Percentiles rank a stretch among this genome's conserved stretches.
Evolutionary conservation across 2,888 invertebrate species (phyloP).

Genomic region (Drosophila pseudotalamancana): DNA sequence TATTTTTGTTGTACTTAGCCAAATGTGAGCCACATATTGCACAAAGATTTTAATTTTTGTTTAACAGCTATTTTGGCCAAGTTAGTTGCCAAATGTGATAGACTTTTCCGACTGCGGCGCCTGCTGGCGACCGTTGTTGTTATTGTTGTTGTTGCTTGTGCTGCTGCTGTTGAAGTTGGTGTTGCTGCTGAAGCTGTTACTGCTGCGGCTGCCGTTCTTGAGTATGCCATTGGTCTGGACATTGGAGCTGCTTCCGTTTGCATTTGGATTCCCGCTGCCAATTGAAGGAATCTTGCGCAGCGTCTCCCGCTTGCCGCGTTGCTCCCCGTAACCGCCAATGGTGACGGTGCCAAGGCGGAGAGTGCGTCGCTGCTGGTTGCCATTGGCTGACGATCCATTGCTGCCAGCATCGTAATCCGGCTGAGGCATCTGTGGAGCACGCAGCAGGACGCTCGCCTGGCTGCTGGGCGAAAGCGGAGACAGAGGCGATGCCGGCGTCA

Average conservation of each 20-base stretch:
- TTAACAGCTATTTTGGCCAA: conserved; percentile 8
- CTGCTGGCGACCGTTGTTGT: conserved; percentile 40
- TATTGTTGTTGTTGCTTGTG: conserved; percentile 45
- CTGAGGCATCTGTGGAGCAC: conserved; percentile 75
- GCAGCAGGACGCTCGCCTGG: conserved; percentile 58
- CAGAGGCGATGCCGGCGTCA: conserved; percentile 1
- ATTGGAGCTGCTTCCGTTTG: conserved; percentile 81
- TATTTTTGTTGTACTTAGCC: conserved; percentile 34
- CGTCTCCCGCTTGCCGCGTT: conserved; percentile 74
- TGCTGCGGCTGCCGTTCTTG: conserved; percentile 51
- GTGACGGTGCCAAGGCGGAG: conserved; percentile 88
- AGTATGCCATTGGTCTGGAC: conserved; percentile 52
- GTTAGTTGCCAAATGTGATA: conserved; percentile 83
- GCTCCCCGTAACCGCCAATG: conserved; percentile 88
- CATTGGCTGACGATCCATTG: conserved; percentile 16
- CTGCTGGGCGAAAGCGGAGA: conserved; percentile 50
- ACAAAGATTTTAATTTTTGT: conserved; percentile 34
- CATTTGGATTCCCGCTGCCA: conserved; percentile 84
- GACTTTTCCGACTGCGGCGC: conserved; percentile 77
- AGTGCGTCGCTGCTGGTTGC: conserved; percentile 83
- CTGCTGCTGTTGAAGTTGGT: conserved; percentile 39
- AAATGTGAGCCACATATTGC: conserved; percentile 49
- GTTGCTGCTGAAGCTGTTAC: conserved; percentile 41
- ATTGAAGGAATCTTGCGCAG: conserved; percentile 54
- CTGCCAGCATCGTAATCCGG: conserved; percentile 75